These are phyloP conservation scores for Melanotaenia nigrans DNA, from an alignment of 2,797 vertebrate species.

Conservation along the genomic window DNA sequence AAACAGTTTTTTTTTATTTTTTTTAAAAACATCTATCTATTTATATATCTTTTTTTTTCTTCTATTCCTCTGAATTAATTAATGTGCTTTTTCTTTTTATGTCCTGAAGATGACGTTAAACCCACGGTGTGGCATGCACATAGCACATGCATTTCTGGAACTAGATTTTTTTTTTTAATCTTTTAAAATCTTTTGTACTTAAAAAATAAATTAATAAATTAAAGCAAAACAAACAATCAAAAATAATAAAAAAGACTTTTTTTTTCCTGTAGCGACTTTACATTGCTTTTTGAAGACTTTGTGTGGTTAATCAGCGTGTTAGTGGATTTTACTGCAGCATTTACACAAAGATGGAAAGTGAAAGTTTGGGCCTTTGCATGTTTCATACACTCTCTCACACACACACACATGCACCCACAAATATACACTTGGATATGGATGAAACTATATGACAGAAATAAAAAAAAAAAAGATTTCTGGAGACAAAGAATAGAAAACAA, in stretches of 20 bases:
- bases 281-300: constrained; percentile 82
- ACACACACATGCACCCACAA: constrained; percentile 6
- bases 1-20: constrained; percentile 75
- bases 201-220: constrained; percentile 59
- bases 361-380: constrained; percentile 65
- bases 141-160: constrained; percentile 90
- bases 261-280: constrained; percentile 80
- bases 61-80: constrained; percentile 80
- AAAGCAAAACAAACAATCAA: not conserved
- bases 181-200: constrained; percentile 76
- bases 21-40: constrained; percentile 85
- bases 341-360: constrained; percentile 74
- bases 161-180: constrained; percentile 79
- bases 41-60: constrained; percentile 77
- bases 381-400: constrained; percentile 27
- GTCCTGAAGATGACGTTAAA: constrained; percentile 88
- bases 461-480: constrained; percentile 33
- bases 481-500: constrained; percentile 52
- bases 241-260: constrained; percentile 28
- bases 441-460: constrained; percentile 40
- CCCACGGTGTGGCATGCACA: constrained; percentile 89
- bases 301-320: constrained; percentile 79
- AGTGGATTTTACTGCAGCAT: constrained; percentile 80
- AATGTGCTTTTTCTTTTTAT: constrained; percentile 82
- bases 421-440: constrained; percentile 26